These are phyloP conservation scores for Greenwoodochromis staneri DNA, from an alignment of 2,113 vertebrate species.

Conservation along the genomic window DNA sequence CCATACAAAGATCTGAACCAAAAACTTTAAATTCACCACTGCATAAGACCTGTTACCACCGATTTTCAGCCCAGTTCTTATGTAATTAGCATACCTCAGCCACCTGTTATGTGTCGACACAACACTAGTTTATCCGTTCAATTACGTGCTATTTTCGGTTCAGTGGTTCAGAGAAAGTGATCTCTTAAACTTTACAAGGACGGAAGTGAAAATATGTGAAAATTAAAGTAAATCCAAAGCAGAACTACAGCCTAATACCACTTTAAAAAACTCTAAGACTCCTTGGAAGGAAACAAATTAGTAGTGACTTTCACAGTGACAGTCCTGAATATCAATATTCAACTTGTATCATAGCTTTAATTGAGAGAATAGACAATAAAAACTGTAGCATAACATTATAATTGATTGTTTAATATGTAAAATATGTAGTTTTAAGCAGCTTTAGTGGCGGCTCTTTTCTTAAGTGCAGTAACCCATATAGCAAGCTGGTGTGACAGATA, in stretches of 20 bases:
- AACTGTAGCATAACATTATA: neutral
- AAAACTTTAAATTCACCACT: neutral
- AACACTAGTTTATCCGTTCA: neutral
- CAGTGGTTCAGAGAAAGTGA: neutral
- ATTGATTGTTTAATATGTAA: neutral
- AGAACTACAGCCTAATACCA: accelerated
- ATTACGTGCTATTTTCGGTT: neutral
- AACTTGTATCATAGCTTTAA: neutral
- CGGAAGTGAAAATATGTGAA: neutral
- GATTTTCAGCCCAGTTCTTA: neutral
- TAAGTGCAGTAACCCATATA: neutral
- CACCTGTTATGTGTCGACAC: neutral
- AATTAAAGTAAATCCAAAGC: neutral
- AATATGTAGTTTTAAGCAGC: neutral
- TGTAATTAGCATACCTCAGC: neutral
- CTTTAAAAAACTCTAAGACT: neutral
- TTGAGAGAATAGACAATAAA: neutral
- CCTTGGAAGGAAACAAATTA: neutral
- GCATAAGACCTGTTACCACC: neutral
- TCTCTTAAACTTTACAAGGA: neutral
- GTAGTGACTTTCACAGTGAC: neutral
- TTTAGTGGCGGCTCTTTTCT: neutral
- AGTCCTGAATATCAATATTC: neutral
- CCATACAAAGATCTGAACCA: neutral
- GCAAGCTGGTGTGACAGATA: neutral